Evolutionary conservation across 2,797 vertebrate species (phyloP), one percentile per base, ranked within the genome.

Genomic region (Numenius phaeopus): DNA sequence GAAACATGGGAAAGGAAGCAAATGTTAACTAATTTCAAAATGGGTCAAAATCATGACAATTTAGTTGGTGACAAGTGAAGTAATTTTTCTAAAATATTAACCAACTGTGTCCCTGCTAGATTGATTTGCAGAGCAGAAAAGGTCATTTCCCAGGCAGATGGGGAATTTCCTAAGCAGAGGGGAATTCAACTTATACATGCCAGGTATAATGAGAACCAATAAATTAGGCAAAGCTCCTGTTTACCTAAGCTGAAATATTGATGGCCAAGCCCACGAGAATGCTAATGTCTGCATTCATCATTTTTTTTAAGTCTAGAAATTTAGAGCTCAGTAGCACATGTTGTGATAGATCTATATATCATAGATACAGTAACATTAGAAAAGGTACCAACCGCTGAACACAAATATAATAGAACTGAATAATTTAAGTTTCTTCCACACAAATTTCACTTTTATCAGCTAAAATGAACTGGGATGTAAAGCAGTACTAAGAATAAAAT

Each of bases 221-320:
- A 98, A 98, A 98, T 98, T 98, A 98, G 97, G 94, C 87, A 97
- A 98, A 98, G 92, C 91, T 98, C 92, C 95, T 97, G 97, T 98
- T 98, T 98, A 98, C 96, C 97, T 98, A 97, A 98, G 95, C 92
- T 97, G 94, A 98, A 98, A 98, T 98, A 98, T 98, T 98, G 97
- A 98, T 98, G 96, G 77, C 89, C 93, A 97, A 95, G 89, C 94
- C 96, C 94, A 97, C 0, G 70, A 92, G 94, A 98, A 98, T 96
- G 97, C 82, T 98, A 98, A 98, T 96, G 96, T 96, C 94, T 92
- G 86, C 96, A 98, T 98, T 98, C 93, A 98, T 98, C 93, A 91
- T 97, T 97, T 97, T 95, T 94, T 97, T 97, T 59, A 95, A 91
- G 94, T 96, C 89, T 70, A 95, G 80, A 97, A 98, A 98, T 97